phyloP scores from a whole-genome alignment of 37 sponge, comb jelly and placozoan genomes.

The Mnemiopsis leidyi region DNA sequence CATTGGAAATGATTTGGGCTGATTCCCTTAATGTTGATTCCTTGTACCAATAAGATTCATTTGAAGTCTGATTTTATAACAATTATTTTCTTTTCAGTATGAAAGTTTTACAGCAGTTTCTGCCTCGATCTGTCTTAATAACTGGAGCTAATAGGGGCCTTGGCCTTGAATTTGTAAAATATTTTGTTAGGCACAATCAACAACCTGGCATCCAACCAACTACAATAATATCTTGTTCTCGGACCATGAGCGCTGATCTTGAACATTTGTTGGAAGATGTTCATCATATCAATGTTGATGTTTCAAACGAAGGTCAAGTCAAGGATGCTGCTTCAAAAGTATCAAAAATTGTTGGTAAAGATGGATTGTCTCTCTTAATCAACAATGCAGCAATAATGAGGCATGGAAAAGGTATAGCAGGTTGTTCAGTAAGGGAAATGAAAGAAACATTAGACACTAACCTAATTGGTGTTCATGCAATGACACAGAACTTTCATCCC shows the following conservation, averaged over 20 bases:
- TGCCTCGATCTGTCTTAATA: slow-evolving; percentile 35
- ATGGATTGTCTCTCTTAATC: slow-evolving; percentile 1
- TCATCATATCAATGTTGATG: slow-evolving; percentile 29
- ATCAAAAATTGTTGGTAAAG: slow-evolving; percentile 26
- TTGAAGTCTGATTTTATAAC: too few species aligned
- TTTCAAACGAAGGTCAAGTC: background rate
- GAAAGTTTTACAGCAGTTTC: background rate
- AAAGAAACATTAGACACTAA: slow-evolving; percentile 20
- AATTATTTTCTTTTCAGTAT: too few species aligned
- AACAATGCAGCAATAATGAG: slow-evolving; percentile 53
- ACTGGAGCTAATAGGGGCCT: slow-evolving; percentile 64
- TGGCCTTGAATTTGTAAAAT: slow-evolving; percentile 49
- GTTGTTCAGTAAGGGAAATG: slow-evolving; percentile 27
- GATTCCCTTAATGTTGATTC: too few species aligned
- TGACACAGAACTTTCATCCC: background rate
- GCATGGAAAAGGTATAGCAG: slow-evolving; percentile 23
- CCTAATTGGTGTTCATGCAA: slow-evolving; percentile 36
- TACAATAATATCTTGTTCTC: slow-evolving; percentile 6
- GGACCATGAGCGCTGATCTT: slow-evolving; percentile 49
- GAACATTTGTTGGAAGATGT: slow-evolving; percentile 32
- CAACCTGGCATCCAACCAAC: background rate
- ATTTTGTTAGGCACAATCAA: background rate
- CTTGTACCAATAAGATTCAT: too few species aligned
- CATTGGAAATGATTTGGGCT: too few species aligned
- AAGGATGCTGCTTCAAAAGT: slow-evolving; percentile 15